A percentile compares a stretch with the other conserved stretches of the same genome.
Conservation (phyloP, 1,140 invertebrate species). For the Lerema accius region DNA sequence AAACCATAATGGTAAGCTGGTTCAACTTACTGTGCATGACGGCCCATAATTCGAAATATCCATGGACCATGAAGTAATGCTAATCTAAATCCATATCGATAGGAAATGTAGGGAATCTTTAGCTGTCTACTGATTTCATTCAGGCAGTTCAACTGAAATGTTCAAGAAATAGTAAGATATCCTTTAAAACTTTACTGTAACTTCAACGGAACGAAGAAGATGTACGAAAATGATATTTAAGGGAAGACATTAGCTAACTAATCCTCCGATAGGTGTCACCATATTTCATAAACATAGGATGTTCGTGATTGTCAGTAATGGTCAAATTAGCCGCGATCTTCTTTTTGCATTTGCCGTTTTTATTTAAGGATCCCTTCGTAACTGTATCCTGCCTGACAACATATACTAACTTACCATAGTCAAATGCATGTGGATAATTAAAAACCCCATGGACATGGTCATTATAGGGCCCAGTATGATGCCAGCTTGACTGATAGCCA, state of each 20-base stretch:
- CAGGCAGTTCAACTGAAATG: conserved; percentile 54
- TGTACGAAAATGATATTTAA: too few species aligned
- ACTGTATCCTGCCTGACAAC: too few species aligned
- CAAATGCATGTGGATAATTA: conserved; percentile 54
- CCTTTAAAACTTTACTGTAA: too few species aligned
- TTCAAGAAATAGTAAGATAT: conserved; percentile 11
- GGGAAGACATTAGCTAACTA: too few species aligned
- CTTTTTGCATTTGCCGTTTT: too few species aligned
- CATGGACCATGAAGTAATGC: conserved; percentile 57
- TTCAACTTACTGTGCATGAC: conserved; percentile 57
- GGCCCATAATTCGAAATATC: conserved; percentile 42
- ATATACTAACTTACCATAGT: conserved; percentile 61
- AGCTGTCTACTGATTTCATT: conserved; percentile 63
- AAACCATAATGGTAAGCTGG: too few species aligned
- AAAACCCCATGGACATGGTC: conserved; percentile 40
- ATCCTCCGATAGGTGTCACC: too few species aligned
- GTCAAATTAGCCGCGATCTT: too few species aligned
- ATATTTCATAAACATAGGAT: too few species aligned
- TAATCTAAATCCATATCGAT: conserved; percentile 63
- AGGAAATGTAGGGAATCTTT: conserved; percentile 58
- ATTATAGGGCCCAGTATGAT: conserved; percentile 57
- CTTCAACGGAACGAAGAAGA: too few species aligned
- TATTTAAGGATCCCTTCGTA: too few species aligned
- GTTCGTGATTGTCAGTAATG: too few species aligned
- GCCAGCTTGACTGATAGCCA: conserved; percentile 63